Base-by-base conservation (phyloP, 2,797 vertebrate genomes). In the Falco concolor region DNA sequence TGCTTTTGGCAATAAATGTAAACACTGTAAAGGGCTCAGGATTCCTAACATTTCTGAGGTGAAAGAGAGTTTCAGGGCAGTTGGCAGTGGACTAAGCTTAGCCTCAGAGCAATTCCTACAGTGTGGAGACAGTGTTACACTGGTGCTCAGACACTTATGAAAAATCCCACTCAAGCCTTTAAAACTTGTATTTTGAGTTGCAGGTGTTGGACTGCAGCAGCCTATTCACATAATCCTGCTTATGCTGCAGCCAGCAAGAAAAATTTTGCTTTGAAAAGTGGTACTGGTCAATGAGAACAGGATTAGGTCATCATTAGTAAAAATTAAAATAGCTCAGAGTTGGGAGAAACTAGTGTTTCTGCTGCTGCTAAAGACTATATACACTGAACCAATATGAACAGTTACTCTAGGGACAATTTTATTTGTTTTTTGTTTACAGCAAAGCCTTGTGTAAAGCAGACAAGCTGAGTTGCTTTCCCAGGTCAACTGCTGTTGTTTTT, bases 401-500 rank as follows among this genome's bases (percentile, higher is more conserved):
- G 34, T 72, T 93, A 74, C 86, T 91, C 80, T 70, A 52, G 52
- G 74, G 85, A 84, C 27, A 60, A 53, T 77, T 91, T 86, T 69
- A 79, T 53, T n/a, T 45, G 17, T 3, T 86, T 94, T 89, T 72
- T 91, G 54, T 82, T 95, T 94, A 88, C 84, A 92, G 53, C 16
- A 89, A 85, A 89, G 16, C 52, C 84, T 87, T 86, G 24, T 52
- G 38, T 78, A 81, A 90, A 93, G 64, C n/a, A 84, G 85, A 75
- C 16, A 63, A 78, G n/a, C 79, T 52, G 65, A 84, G 24, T 87
- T 93, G 52, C 64, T 86, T 80, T 76, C 84, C 45, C 12, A 32
- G 85, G 75, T 95, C 91, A 94, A 40, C 56, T 84, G 67, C 56
- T 92, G 84, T 89, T 94, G 84, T 72, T 94, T 93, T 82, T 87